These are phyloP conservation scores for Ptychochromis oligacanthus DNA, from an alignment of 2,113 vertebrate species.

Conservation along the genomic window DNA sequence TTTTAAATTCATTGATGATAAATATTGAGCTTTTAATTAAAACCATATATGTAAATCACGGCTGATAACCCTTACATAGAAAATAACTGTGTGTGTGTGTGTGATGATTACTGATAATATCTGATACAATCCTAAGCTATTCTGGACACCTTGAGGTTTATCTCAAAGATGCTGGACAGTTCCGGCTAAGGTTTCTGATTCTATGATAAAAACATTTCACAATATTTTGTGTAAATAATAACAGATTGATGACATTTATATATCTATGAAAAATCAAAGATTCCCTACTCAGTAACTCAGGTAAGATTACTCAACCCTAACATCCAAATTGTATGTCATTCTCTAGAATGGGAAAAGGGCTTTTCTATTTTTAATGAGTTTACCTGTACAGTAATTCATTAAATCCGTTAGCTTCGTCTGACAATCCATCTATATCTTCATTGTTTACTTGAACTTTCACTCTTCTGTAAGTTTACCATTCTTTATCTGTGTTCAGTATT, in stretches of 20 bases:
- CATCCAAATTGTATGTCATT: not conserved
- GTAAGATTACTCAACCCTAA: not conserved
- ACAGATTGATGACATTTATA: not conserved
- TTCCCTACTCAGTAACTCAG: not conserved
- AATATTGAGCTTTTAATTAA: not conserved
- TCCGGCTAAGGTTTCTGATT: no score
- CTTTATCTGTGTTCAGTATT: not conserved
- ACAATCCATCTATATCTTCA: no score
- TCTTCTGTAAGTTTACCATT: no score
- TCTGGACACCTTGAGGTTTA: rapidly evolving
- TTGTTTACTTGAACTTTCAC: no score
- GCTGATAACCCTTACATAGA: not conserved
- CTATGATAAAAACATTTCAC: not conserved
- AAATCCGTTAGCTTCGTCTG: no score
- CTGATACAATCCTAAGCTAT: rapidly evolving
- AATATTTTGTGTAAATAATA: not conserved
- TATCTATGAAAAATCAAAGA: not conserved
- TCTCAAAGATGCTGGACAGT: not conserved
- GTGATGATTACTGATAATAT: not conserved
- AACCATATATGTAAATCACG: not conserved
- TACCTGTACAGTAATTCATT: no score
- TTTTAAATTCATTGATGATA: not conserved
- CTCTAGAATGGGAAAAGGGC: rapidly evolving
- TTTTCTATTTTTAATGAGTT: no score
- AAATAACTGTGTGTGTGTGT: not conserved